phyloP scores from a whole-genome alignment of 2,797 vertebrate species.

The Acrossocheilus wenchowensis region DNA sequence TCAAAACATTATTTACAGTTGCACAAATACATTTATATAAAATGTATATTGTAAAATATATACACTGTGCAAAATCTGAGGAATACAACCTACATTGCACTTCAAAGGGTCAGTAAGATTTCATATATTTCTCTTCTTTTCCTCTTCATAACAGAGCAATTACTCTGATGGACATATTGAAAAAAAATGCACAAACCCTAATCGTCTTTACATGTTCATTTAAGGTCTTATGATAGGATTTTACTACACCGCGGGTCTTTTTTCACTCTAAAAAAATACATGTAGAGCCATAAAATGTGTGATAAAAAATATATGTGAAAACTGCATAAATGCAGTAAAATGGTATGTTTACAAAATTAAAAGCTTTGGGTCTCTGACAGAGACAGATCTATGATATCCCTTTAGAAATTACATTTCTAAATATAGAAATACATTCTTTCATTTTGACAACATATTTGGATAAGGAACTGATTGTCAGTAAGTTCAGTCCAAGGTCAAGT shows the following conservation, averaged over 20 bases:
- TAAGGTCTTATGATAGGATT: slow-evolving; percentile 54
- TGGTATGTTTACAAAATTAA: not conserved
- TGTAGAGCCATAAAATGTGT: not conserved
- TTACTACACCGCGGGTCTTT: not conserved
- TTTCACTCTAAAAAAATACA: not conserved
- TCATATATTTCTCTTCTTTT: not conserved
- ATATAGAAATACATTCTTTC: slow-evolving; percentile 38
- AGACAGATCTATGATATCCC: not conserved
- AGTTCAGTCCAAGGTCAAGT: slow-evolving; percentile 19
- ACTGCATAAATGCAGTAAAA: slow-evolving; percentile 17
- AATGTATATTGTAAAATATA: slow-evolving; percentile 81
- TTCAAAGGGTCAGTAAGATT: slow-evolving; percentile 8
- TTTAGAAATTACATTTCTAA: slow-evolving; percentile 9
- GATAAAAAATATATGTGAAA: not conserved
- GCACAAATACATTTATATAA: slow-evolving; percentile 84
- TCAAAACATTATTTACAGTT: slow-evolving; percentile 83
- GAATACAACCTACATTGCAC: slow-evolving; percentile 75
- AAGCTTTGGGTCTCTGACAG: slow-evolving; percentile 22
- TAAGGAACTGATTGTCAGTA: slow-evolving; percentile 35
- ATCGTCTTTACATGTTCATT: slow-evolving; percentile 13
- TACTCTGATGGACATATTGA: slow-evolving; percentile 66
- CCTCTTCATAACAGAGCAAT: slow-evolving; percentile 68
- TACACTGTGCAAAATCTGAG: slow-evolving; percentile 88
- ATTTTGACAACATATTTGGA: slow-evolving; percentile 10
- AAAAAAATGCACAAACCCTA: slow-evolving; percentile 36